Evolutionary conservation across 37 sponge, comb jelly and placozoan species (phyloP).

Genomic region (Theonella swinhoei): DNA sequence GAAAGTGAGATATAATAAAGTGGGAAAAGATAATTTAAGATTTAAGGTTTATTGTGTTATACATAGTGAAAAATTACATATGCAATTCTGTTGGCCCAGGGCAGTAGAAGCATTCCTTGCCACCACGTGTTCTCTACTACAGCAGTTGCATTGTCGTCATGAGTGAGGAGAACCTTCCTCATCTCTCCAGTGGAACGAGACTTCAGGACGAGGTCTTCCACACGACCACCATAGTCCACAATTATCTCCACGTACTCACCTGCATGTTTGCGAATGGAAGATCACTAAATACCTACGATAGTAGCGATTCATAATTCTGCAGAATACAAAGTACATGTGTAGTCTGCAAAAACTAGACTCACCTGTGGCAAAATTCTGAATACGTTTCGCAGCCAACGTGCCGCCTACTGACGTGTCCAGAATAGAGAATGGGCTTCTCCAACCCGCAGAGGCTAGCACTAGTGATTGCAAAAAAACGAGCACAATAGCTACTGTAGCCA

Average conservation of each 20-base stretch:
- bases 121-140: conserved; percentile 71
- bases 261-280: conserved; percentile 2
- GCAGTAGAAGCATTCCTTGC: conserved; percentile 72
- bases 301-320: not conserved
- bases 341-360: not conserved
- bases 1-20: not conserved
- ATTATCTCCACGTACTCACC: conserved; percentile 63
- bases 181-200: conserved; percentile 15
- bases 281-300: not conserved
- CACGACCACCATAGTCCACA: conserved; percentile 74
- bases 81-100: conserved; percentile 82
- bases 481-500: too few relatives aligned
- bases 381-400: not conserved
- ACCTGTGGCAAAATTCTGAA: conserved; percentile 1
- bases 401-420: conserved; percentile 6
- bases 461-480: too few relatives aligned
- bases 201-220: conserved; percentile 58
- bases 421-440: conserved; percentile 8
- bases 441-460: too few relatives aligned
- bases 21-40: not conserved
- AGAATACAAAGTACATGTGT: not conserved
- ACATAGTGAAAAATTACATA: conserved; percentile 55
- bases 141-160: conserved; percentile 61
- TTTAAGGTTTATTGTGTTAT: too few relatives aligned
- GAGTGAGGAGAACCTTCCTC: conserved; percentile 61